These are phyloP conservation scores for Rattus rattus DNA, from an alignment of 2,113 vertebrate species.

Conservation along the genomic window DNA sequence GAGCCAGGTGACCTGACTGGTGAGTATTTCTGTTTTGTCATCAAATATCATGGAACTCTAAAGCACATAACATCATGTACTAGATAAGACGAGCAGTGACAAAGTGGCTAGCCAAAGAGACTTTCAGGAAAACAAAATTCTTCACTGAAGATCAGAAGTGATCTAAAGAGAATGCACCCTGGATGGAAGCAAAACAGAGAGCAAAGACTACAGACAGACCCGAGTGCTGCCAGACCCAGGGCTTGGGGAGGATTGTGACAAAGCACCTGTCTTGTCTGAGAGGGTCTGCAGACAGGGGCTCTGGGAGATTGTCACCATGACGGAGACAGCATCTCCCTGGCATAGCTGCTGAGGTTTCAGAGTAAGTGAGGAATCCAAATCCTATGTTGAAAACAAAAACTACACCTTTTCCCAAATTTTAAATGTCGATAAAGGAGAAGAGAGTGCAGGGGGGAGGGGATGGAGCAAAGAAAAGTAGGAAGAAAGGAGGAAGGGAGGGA, in stretches of 20 bases:
- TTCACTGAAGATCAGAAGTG: not conserved
- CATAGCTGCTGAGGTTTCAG: not conserved
- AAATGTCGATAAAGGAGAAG: not conserved
- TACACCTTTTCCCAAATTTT: not conserved
- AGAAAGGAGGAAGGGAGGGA: not conserved
- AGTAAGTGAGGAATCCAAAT: not conserved
- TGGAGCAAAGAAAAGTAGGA: not conserved
- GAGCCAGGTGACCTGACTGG: not conserved
- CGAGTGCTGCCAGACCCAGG: accelerated
- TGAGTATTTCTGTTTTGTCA: not conserved
- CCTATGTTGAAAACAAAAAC: not conserved
- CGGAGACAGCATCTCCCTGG: accelerated
- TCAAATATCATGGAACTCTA: not conserved
- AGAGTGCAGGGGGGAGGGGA: no score
- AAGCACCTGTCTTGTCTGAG: not conserved
- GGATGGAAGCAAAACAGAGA: not conserved
- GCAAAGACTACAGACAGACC: not conserved
- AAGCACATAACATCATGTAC: not conserved
- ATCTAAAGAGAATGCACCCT: not conserved
- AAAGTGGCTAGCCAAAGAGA: not conserved
- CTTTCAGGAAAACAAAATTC: not conserved
- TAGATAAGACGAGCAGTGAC: not conserved
- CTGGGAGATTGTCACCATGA: not conserved
- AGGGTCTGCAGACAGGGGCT: accelerated
- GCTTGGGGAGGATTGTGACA: accelerated